Conservation (phyloP, 2,113 vertebrate species). For the Centrocercus urophasianus region DNA sequence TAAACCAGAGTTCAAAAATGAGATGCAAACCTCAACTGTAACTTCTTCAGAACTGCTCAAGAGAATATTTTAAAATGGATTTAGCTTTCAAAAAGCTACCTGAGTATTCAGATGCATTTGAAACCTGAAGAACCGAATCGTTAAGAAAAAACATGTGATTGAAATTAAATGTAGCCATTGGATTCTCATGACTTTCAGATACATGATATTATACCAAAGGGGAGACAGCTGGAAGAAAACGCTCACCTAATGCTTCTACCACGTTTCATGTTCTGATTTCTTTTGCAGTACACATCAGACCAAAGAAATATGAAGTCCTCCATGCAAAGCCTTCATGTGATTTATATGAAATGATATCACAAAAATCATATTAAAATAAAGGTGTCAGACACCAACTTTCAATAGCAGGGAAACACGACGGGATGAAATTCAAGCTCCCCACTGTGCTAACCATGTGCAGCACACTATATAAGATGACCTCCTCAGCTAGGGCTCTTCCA, state of each 20-base stretch:
- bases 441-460: neutral
- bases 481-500: neutral
- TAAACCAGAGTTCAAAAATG: neutral
- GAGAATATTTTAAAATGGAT: fast-evolving
- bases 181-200: slow-evolving; percentile 79
- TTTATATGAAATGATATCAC: neutral
- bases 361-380: neutral
- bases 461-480: neutral
- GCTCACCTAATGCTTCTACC: slow-evolving; percentile 84
- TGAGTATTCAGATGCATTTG: neutral
- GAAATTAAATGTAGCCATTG: slow-evolving; percentile 68
- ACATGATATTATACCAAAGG: slow-evolving; percentile 75
- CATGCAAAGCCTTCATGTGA: neutral
- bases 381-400: neutral
- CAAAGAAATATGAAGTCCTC: neutral
- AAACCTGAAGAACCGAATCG: neutral
- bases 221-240: slow-evolving; percentile 40
- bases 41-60: neutral
- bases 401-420: neutral
- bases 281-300: slow-evolving; percentile 58
- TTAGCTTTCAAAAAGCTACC: neutral
- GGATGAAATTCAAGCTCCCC: neutral
- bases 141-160: neutral
- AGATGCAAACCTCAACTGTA: neutral
- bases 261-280: slow-evolving; percentile 79